Conservation (phyloP, 2,113 vertebrate species). For the Austrofundulus limnaeus region DNA sequence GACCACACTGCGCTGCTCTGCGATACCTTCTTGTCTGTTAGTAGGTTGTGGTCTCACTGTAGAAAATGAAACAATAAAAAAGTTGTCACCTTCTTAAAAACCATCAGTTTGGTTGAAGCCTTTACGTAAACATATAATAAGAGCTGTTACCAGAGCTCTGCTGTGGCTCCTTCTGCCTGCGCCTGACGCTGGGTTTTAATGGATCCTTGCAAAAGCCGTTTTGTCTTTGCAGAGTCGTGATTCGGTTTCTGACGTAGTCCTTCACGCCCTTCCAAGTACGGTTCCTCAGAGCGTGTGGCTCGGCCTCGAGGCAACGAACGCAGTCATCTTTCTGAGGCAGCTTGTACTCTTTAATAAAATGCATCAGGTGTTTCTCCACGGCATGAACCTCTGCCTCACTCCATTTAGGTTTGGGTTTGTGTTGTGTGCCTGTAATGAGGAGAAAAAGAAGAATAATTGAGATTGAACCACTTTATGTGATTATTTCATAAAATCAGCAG, state of each 20-base stretch:
- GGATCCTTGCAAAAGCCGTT: neutral
- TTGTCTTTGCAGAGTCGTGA: slow-evolving; percentile 59
- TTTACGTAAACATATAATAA: too few relatives aligned
- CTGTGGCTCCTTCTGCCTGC: neutral
- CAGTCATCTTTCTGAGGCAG: slow-evolving; percentile 68
- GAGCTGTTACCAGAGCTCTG: neutral
- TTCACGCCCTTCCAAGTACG: slow-evolving; percentile 67
- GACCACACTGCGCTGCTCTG: accelerated
- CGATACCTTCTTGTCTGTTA: neutral
- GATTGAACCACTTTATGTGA: neutral
- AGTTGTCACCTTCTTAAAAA: too few relatives aligned
- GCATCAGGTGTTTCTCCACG: slow-evolving; percentile 65
- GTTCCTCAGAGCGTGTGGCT: slow-evolving; percentile 44
- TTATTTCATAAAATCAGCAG: too few relatives aligned
- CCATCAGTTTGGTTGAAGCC: too few relatives aligned
- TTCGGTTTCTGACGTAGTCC: slow-evolving; percentile 69
- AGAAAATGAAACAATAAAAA: too few relatives aligned
- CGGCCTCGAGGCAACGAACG: slow-evolving; percentile 58
- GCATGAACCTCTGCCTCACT: slow-evolving; percentile 49
- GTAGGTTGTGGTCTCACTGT: too few relatives aligned
- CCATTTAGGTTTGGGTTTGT: slow-evolving; percentile 45
- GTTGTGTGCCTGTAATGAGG: neutral
- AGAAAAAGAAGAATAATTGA: neutral
- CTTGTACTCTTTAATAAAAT: slow-evolving; percentile 46
- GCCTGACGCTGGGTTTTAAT: accelerated